Conservation (phyloP, 1,140 invertebrate genomes). For the Tigriopus japonicus region DNA sequence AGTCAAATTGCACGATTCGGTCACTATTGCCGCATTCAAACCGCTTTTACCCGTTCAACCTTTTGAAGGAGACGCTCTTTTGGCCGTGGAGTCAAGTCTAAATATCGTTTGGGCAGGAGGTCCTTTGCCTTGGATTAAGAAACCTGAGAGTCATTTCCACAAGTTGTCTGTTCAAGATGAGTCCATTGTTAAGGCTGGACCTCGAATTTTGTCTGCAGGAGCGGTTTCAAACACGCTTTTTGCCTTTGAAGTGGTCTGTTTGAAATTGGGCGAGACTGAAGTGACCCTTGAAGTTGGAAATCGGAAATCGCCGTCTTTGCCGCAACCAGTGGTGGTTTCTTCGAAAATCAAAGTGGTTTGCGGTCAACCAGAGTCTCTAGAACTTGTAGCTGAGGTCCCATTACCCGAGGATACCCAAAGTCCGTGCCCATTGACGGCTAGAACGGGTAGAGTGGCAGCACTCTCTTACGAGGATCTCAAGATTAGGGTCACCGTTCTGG, state of each 20-base stretch:
- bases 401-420: neutral
- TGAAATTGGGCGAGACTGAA: neutral
- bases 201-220: neutral
- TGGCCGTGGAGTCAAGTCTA: neutral
- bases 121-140: neutral
- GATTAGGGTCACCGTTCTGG: neutral
- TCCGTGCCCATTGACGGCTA: constrained; percentile 2
- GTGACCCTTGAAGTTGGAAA: neutral
- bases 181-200: neutral
- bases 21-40: neutral
- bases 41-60: neutral
- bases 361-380: neutral
- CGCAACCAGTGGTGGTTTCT: neutral
- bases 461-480: neutral
- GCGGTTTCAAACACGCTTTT: neutral
- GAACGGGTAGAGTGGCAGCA: constrained; percentile 2
- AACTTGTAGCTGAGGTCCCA: neutral
- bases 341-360: neutral
- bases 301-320: neutral
- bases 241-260: neutral
- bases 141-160: neutral
- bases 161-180: neutral
- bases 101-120: constrained; percentile 11
- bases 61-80: neutral
- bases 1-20: neutral